Evolutionary conservation across 2,888 invertebrate species (phyloP).

Genomic region (Caenorhabditis zanzibari): DNA sequence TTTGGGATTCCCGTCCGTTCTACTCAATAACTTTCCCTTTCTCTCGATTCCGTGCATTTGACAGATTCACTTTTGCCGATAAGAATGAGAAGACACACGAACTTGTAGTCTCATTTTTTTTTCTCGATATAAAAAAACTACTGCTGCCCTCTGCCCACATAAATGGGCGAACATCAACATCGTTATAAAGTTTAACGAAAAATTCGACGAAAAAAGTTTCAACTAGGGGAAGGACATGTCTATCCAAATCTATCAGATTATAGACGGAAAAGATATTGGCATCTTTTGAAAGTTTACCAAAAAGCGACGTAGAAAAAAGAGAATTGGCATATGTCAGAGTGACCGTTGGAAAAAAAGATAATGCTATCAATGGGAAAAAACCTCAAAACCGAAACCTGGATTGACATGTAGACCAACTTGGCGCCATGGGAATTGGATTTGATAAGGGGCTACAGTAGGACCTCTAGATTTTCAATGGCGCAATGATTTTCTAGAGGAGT

Average conservation of each 20-base stretch:
- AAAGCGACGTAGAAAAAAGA: background rate
- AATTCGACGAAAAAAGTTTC: background rate
- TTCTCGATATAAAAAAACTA: background rate
- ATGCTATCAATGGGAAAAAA: background rate
- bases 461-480: no score
- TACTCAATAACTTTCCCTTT: background rate
- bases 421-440: background rate
- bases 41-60: background rate
- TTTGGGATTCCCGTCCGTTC: no score
- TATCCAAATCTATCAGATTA: background rate
- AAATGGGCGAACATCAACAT: background rate
- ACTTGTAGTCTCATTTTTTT: slow-evolving; percentile 18
- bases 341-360: no score
- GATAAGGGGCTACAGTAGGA: background rate
- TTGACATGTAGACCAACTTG: background rate
- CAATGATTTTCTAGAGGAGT: no score
- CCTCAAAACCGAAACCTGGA: background rate
- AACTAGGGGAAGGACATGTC: background rate
- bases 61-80: no score
- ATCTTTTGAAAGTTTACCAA: background rate
- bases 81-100: background rate
- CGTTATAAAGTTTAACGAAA: no score
- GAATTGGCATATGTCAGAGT: background rate
- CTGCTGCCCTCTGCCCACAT: background rate
- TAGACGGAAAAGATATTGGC: background rate